These are phyloP conservation scores for Sarcophaga rosellei DNA, from an alignment of 2,888 invertebrate genomes.

Conservation along the genomic window DNA sequence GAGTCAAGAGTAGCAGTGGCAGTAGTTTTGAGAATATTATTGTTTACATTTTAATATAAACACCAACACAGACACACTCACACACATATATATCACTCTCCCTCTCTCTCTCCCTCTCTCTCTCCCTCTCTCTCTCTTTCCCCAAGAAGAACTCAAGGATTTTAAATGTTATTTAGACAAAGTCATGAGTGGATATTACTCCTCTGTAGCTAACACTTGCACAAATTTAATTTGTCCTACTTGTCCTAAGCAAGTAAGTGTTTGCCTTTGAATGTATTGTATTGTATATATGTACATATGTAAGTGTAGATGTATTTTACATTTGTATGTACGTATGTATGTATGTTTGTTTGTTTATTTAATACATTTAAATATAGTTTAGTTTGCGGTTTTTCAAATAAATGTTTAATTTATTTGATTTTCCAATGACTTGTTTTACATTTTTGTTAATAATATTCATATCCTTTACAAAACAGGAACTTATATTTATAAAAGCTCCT, in stretches of 20 bases:
- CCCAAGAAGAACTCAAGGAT: no score
- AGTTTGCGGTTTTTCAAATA: conserved; percentile 59
- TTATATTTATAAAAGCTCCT: conserved; percentile 21
- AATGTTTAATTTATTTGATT: conserved; percentile 68
- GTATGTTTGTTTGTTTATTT: conserved; percentile 26
- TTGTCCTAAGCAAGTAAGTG: no score
- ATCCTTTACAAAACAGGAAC: neutral
- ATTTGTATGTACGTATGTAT: conserved; percentile 6
- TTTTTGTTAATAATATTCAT: conserved; percentile 62
- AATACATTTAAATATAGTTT: conserved; percentile 54
- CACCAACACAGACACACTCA: no score
- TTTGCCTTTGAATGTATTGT: no score
- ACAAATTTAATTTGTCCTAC: no score
- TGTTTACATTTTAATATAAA: neutral
- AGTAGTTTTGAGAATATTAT: neutral
- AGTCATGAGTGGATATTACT: no score
- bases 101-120: no score
- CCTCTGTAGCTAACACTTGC: no score
- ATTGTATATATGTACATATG: neutral
- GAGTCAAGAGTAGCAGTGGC: no score
- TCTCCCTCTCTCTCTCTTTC: no score
- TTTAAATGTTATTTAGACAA: no score
- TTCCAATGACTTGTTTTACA: conserved; percentile 65
- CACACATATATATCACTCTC: no score
- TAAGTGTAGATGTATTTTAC: neutral